phyloP scores from a whole-genome alignment of 2,113 vertebrate species.

The Apodemus speciosus region DNA sequence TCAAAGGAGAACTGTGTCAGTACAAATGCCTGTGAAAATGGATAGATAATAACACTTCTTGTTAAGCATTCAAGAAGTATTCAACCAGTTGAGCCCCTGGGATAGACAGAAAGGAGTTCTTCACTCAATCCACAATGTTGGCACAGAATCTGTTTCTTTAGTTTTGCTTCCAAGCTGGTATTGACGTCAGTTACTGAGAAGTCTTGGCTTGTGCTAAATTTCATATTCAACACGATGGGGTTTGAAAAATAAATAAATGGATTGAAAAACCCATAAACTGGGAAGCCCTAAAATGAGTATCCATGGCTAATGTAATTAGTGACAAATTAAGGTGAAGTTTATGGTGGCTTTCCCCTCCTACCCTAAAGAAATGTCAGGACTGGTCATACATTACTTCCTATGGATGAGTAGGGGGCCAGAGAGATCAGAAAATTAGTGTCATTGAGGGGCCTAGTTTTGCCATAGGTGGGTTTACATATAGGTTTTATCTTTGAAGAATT shows the following conservation, averaged over 20 bases:
- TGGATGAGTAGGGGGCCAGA: neutral
- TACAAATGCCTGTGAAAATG: constrained; percentile 21
- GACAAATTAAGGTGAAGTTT: constrained; percentile 70
- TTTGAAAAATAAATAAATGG: constrained; percentile 77
- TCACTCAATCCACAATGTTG: constrained; percentile 18
- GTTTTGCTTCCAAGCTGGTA: constrained; percentile 32
- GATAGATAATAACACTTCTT: constrained; percentile 17
- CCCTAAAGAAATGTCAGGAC: constrained; percentile 63
- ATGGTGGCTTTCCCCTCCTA: constrained; percentile 53
- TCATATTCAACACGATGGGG: constrained; percentile 65
- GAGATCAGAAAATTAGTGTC: neutral
- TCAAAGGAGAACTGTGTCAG: constrained; percentile 3
- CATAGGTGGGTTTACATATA: neutral
- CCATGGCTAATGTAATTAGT: constrained; percentile 73
- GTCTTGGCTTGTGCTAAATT: constrained; percentile 52
- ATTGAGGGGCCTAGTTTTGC: constrained; percentile 22
- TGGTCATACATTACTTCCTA: constrained; percentile 14
- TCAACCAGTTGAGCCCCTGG: constrained; percentile 1
- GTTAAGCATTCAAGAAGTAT: constrained; percentile 62
- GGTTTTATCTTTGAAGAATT: constrained; percentile 36
- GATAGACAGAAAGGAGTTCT: constrained; percentile 58
- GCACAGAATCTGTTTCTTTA: constrained; percentile 44
- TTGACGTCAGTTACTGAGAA: neutral
- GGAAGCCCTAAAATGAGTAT: constrained; percentile 72
- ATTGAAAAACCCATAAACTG: constrained; percentile 70